Percentiles rank a stretch among this genome's conserved stretches.
Conservation (phyloP, 2,797 vertebrate species). For the Pelodytes ibericus region DNA sequence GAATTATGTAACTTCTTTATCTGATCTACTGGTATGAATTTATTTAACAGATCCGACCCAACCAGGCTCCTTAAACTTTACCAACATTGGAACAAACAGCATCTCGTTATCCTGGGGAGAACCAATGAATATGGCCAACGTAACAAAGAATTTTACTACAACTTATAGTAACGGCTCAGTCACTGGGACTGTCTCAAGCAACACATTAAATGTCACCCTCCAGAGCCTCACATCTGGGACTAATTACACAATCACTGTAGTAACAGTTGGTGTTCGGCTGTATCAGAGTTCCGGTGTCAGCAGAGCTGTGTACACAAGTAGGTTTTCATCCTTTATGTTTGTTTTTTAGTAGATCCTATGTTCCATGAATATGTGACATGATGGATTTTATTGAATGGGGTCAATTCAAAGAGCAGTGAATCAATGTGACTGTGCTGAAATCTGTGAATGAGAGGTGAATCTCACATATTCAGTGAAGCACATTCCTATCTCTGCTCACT, state of each 20-base stretch:
- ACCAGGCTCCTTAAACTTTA: background rate
- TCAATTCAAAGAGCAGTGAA: too few species aligned
- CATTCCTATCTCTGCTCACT: too few species aligned
- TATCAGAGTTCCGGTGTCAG: constrained; percentile 11
- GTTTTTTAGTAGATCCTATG: background rate
- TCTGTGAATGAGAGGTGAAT: too few species aligned
- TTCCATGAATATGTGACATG: background rate
- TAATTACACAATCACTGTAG: constrained; percentile 21
- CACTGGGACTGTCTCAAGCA: background rate
- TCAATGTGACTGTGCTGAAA: too few species aligned
- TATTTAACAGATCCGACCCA: constrained; percentile 9
- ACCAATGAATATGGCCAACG: constrained; percentile 11
- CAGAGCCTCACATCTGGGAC: constrained; percentile 15
- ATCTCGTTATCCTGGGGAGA: constrained; percentile 23
- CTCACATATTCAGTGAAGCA: too few species aligned
- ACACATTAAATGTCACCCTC: constrained; percentile 16
- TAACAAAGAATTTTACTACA: constrained; percentile 16
- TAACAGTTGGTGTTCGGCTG: constrained; percentile 2
- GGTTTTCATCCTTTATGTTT: background rate
- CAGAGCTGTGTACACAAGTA: constrained; percentile 21
- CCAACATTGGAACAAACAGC: background rate
- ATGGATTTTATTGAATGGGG: background rate
- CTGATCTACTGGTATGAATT: background rate
- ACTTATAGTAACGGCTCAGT: background rate
- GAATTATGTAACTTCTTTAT: background rate